Conservation (phyloP, 1,140 invertebrate species). For the Ostrea edulis region DNA sequence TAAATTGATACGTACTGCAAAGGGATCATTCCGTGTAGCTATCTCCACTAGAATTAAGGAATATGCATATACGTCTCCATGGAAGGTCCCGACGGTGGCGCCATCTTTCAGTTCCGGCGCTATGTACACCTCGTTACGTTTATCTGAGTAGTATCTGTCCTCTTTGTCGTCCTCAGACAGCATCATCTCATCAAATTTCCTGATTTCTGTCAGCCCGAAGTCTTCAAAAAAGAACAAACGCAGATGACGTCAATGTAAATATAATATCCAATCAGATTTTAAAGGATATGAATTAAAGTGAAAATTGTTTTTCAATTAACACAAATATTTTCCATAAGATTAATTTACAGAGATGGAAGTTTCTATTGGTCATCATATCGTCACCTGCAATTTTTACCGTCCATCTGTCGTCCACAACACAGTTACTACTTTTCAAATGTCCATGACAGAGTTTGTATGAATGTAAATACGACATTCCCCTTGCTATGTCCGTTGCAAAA, state of each 20-base stretch:
- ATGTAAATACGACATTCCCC: conserved; percentile 95
- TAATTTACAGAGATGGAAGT: not conserved
- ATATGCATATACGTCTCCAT: conserved; percentile 94
- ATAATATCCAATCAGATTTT: not conserved
- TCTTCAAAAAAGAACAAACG: conserved; percentile 38
- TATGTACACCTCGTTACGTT: conserved; percentile 42
- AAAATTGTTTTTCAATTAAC: not conserved
- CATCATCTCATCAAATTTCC: conserved; percentile 46
- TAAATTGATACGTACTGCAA: conserved; percentile 58
- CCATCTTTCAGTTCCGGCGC: conserved; percentile 81
- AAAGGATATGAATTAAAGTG: not conserved
- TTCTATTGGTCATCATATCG: not conserved
- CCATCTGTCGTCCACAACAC: conserved; percentile 94
- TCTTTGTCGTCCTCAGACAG: conserved; percentile 48
- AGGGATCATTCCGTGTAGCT: conserved; percentile 90
- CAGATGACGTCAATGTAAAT: not conserved
- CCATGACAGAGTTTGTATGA: conserved; percentile 91
- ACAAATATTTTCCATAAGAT: not conserved
- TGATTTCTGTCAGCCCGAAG: conserved; percentile 46
- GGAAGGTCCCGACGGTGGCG: conserved; percentile 83
- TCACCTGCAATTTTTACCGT: conserved; percentile 91
- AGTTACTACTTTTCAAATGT: conserved; percentile 96
- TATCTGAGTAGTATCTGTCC: conserved; percentile 31
- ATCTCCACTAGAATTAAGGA: conserved; percentile 96
- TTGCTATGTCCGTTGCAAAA: conserved; percentile 70